phyloP scores from a whole-genome alignment of 2,113 vertebrate species.

The Myrmecobius fasciatus region DNA sequence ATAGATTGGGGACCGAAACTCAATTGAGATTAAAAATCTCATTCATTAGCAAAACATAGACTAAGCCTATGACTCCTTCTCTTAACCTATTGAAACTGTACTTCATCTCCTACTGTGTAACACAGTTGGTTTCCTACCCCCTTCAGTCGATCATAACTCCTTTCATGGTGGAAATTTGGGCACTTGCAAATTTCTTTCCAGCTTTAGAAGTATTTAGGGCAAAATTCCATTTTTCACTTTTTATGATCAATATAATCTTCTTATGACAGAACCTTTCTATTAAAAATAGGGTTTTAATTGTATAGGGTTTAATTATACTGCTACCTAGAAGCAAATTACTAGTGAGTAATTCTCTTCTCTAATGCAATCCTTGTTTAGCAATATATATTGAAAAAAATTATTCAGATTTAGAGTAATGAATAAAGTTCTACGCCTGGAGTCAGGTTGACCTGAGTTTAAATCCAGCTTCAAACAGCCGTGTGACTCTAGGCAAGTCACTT shows the following conservation, averaged over 20 bases:
- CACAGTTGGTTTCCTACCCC: not conserved
- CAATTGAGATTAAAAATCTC: not conserved
- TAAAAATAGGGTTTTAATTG: conserved; percentile 47
- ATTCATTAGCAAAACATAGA: not conserved
- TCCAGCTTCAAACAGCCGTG: not conserved
- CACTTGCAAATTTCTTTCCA: conserved; percentile 42
- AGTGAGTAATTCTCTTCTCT: not conserved
- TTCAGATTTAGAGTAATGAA: not conserved
- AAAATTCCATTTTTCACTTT: conserved; percentile 47
- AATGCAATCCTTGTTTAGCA: not conserved
- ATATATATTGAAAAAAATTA: conserved; percentile 6
- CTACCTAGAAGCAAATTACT: not conserved
- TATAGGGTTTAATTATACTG: conserved; percentile 39
- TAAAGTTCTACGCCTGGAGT: not conserved
- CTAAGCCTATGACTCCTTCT: not conserved
- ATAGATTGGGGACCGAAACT: not conserved
- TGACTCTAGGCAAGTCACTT: not conserved
- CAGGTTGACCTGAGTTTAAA: not conserved
- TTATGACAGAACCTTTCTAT: conserved; percentile 26
- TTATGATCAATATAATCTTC: conserved; percentile 52
- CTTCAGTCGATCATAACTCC: not conserved
- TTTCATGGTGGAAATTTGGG: conserved; percentile 35
- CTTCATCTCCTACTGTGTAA: not conserved
- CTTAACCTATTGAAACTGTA: not conserved
- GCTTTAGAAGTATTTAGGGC: conserved; percentile 38